Base-by-base conservation (phyloP, 2,113 vertebrate genomes). In the Chaenogobius annularis region DNA sequence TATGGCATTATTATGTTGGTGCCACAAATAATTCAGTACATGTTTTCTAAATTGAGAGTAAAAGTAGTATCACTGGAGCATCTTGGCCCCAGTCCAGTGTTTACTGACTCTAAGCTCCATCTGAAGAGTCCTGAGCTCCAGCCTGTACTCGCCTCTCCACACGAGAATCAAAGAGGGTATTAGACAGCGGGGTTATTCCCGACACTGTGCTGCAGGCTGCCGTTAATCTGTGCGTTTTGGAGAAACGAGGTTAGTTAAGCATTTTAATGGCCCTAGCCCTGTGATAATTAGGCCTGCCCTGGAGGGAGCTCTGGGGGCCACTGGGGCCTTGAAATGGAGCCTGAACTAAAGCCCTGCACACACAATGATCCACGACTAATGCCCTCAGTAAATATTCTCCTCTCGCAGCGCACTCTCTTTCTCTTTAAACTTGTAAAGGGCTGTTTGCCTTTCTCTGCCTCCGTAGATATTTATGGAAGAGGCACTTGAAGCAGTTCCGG, bases 261-360 rank as follows among this genome's bases (percentile, higher is more conserved):
- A 96, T 98, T 94, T 97, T 97, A 98, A 99, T 98, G 95, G 96
- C 94, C 95, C 95, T 94, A 93, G 95, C 96, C 95, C 95, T 98
- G 95, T 98, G 96, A 96, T 98, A 98, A 99, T 99, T 98, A 98
- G 96, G 92, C 95, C 94, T 97, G 95, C 96, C 97, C 96, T 94
- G 94, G 93, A 96, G 98, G 96, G 96, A 96, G 95, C 93, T 93
- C 91, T 87, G 93, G 84, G 92, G 96, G 94, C 96, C 95, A 95
- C 95, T 98, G 93, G 95, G 96, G 96, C 94, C 95, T 95, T 98
- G 96, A 97, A 97, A 98, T 92, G 86, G 95, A 98, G 94, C 96
- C 95, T 95, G 90, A 94, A 92, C 93, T 93, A 97, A 98, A 97
- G 90, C 91, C 87, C 96, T 94, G 93, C 88, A 91, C 92, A 93